A percentile compares a stretch with the other conserved stretches of the same genome.
Evolutionary conservation across 2,797 vertebrate species (phyloP).

Genomic region (Leuciscus waleckii): DNA sequence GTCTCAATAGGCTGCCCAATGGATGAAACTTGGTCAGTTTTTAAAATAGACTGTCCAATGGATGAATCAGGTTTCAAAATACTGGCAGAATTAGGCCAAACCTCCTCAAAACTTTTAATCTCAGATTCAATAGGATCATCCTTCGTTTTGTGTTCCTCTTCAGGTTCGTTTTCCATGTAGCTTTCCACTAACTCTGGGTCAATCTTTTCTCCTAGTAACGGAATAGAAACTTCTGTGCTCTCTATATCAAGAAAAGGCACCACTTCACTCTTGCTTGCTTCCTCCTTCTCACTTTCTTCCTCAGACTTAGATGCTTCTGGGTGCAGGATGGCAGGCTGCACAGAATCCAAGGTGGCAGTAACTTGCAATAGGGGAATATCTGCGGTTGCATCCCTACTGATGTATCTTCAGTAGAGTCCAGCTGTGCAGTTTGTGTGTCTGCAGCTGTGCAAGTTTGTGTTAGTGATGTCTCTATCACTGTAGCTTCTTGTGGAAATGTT

Average conservation of each 20-base stretch:
- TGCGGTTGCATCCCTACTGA: slow-evolving; percentile 18
- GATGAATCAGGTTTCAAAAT: slow-evolving; percentile 76
- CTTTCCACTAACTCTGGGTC: slow-evolving; percentile 78
- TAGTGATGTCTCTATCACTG: slow-evolving; percentile 44
- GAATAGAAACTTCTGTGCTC: slow-evolving; percentile 76
- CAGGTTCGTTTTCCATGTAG: slow-evolving; percentile 68
- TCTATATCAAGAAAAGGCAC: slow-evolving; percentile 73
- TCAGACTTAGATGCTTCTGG: slow-evolving; percentile 55
- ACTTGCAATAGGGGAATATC: slow-evolving; percentile 26
- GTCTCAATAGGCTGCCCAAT: slow-evolving; percentile 77
- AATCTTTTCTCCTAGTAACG: slow-evolving; percentile 80
- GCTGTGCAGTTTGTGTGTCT: slow-evolving; percentile 45
- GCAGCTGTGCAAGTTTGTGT: slow-evolving; percentile 57
- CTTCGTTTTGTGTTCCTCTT: slow-evolving; percentile 62
- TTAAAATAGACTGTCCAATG: slow-evolving; percentile 72
- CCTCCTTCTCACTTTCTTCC: slow-evolving; percentile 57
- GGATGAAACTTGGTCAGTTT: slow-evolving; percentile 70
- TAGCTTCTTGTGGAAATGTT: slow-evolving; percentile 9
- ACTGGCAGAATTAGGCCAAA: slow-evolving; percentile 84
- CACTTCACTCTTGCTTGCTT: slow-evolving; percentile 69
- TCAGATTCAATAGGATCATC: slow-evolving; percentile 66
- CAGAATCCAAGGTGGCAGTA: slow-evolving; percentile 26
- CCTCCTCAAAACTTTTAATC: slow-evolving; percentile 78
- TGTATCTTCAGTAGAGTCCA: slow-evolving; percentile 29
- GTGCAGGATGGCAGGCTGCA: slow-evolving; percentile 1